Conservation (phyloP, 2,113 vertebrate genomes). For the Haliaeetus leucogaster region DNA sequence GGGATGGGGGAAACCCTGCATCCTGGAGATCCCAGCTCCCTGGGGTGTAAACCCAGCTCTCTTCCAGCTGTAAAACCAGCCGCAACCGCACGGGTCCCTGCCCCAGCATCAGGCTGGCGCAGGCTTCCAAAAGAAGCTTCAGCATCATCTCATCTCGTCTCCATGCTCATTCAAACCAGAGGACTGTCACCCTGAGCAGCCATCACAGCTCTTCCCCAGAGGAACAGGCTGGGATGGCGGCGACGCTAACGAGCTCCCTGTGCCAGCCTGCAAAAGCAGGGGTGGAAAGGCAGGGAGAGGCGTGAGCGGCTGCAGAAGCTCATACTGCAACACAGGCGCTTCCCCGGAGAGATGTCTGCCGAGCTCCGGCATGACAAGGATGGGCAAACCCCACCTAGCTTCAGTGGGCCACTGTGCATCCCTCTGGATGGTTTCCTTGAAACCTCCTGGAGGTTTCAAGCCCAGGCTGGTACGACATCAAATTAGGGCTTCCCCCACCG, state of each 20-base stretch:
- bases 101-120: accelerated
- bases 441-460: accelerated
- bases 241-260: accelerated
- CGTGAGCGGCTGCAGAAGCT: accelerated
- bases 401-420: background rate
- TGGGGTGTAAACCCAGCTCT: accelerated
- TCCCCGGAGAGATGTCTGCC: background rate
- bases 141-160: background rate
- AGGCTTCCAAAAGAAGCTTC: background rate
- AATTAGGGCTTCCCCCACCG: background rate
- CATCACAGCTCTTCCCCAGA: background rate
- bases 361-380: accelerated
- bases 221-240: background rate
- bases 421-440: background rate
- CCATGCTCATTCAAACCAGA: background rate
- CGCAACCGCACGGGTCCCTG: accelerated
- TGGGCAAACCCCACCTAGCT: background rate
- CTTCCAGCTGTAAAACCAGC: background rate
- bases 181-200: background rate
- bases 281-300: background rate
- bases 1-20: background rate
- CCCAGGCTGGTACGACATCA: background rate
- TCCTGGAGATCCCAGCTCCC: background rate
- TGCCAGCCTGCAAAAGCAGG: background rate
- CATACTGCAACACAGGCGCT: accelerated